phyloP scores from a whole-genome alignment of 2,797 vertebrate genomes.

The Hozukius guyotensis region DNA sequence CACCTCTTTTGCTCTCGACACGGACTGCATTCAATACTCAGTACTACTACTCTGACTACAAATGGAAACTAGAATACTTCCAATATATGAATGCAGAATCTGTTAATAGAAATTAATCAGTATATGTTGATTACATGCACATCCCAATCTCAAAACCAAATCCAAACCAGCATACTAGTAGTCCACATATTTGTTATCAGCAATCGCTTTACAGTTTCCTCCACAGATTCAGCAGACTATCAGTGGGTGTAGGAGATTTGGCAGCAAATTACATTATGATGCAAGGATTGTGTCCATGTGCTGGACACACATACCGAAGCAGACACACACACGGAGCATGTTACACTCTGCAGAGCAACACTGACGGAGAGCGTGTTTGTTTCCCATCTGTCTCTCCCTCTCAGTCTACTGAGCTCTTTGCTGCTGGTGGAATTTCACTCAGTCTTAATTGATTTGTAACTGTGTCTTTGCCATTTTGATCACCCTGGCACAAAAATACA shows the following conservation, averaged over 20 bases:
- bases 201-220: slow-evolving; percentile 19
- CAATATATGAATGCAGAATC: background rate
- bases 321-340: slow-evolving; percentile 48
- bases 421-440: slow-evolving; percentile 58
- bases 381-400: slow-evolving; percentile 70
- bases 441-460: slow-evolving; percentile 71
- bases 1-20: background rate
- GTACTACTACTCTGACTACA: background rate
- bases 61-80: background rate
- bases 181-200: slow-evolving; percentile 21
- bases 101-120: background rate
- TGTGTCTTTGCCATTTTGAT: slow-evolving; percentile 59
- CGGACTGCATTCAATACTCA: background rate
- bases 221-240: slow-evolving; percentile 45
- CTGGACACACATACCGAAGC: slow-evolving; percentile 42
- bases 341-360: slow-evolving; percentile 64
- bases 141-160: slow-evolving; percentile 17
- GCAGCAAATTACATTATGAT: slow-evolving; percentile 58
- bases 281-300: slow-evolving; percentile 45
- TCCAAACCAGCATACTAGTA: background rate
- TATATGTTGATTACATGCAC: background rate
- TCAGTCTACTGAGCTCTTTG: slow-evolving; percentile 57
- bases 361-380: slow-evolving; percentile 63
- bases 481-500: slow-evolving; percentile 45
- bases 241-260: slow-evolving; percentile 55